Conservation (phyloP, 2,113 vertebrate species). For the Gavia stellata region DNA sequence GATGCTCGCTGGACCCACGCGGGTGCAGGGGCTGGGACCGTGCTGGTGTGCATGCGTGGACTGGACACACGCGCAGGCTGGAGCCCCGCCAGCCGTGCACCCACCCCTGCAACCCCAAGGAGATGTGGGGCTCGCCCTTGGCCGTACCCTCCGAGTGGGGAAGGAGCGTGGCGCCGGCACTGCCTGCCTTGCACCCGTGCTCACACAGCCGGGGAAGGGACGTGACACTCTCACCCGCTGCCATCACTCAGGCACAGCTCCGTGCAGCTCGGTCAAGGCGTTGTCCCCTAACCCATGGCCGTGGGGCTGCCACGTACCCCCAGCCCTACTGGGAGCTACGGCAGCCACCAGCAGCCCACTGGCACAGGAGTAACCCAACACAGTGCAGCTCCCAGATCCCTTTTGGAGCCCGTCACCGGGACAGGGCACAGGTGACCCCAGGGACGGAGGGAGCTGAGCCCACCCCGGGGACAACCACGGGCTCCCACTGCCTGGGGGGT, state of each 20-base stretch:
- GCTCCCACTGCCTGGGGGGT: background rate
- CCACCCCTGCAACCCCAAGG: background rate
- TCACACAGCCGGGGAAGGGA: background rate
- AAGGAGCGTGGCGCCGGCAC: background rate
- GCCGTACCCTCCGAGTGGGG: background rate
- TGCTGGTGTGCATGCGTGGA: background rate
- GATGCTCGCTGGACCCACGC: background rate
- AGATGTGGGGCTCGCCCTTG: background rate
- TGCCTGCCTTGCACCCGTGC: background rate
- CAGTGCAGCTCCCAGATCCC: background rate
- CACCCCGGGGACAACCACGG: background rate
- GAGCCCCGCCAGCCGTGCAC: fast-evolving
- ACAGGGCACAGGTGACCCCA: background rate
- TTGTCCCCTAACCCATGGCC: background rate
- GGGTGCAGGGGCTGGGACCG: no score
- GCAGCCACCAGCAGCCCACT: background rate
- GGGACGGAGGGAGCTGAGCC: background rate
- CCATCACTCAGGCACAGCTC: background rate
- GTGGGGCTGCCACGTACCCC: background rate
- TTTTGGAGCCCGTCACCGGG: background rate
- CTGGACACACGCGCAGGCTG: fast-evolving
- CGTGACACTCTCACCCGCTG: background rate
- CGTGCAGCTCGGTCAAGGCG: fast-evolving
- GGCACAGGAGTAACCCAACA: fast-evolving
- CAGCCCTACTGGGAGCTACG: background rate